These are phyloP conservation scores for Drosophila trichaetosa DNA, from an alignment of 2,888 invertebrate genomes.

Conservation along the genomic window DNA sequence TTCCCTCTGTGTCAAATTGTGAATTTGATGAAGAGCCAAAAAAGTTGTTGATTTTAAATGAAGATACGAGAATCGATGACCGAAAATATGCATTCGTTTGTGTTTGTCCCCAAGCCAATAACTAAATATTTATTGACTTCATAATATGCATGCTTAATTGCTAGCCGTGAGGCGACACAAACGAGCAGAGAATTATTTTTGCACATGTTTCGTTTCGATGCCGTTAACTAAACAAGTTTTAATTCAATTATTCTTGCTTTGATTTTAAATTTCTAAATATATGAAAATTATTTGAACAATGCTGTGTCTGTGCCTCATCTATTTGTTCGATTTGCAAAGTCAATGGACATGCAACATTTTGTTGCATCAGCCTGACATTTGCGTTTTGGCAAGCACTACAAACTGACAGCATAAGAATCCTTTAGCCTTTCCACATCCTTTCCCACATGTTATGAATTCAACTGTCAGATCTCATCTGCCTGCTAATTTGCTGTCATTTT, in stretches of 20 bases:
- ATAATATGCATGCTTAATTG: not conserved
- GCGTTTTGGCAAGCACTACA: not conserved
- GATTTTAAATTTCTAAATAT: not conserved
- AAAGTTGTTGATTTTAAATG: not conserved
- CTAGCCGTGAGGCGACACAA: not conserved
- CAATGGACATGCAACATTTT: not conserved
- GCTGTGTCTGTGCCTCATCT: not conserved
- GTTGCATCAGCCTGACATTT: not conserved
- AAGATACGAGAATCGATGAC: not conserved
- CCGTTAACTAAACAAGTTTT: not conserved
- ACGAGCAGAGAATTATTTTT: not conserved
- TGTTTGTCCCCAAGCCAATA: not conserved
- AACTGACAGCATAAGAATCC: not conserved
- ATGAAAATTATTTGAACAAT: not conserved
- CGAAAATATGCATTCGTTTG: not conserved
- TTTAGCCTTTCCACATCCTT: not conserved
- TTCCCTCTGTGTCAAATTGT: not conserved
- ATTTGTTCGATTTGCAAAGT: not conserved
- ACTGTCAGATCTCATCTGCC: slow-evolving; percentile 16
- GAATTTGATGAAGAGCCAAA: not conserved
- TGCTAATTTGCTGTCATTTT: slow-evolving; percentile 77
- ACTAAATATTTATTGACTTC: not conserved
- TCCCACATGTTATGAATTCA: not conserved
- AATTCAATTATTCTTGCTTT: not conserved
- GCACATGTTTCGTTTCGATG: not conserved